Evolutionary conservation across 1,140 invertebrate species (phyloP).

Genomic region (Drusus annulatus): DNA sequence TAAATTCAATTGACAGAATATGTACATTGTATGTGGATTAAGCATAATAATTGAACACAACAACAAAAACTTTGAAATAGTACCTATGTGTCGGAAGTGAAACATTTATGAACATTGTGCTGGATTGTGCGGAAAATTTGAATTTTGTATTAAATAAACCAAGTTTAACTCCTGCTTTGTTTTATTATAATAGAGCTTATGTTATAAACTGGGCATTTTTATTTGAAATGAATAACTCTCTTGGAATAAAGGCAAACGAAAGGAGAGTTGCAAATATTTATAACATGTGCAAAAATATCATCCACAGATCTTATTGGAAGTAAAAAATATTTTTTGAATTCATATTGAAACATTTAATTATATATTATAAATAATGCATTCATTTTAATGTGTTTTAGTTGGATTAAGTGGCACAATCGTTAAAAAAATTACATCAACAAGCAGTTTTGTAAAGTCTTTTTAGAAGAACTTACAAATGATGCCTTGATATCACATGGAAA

Average conservation of each 20-base stretch:
- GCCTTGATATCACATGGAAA: constrained; percentile 53
- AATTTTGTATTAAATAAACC: constrained; percentile 17
- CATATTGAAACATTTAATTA: not conserved
- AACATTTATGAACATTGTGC: constrained; percentile 1
- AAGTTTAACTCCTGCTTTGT: not conserved
- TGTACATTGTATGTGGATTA: not conserved
- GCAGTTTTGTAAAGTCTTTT: constrained; percentile 75
- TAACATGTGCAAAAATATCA: constrained; percentile 64
- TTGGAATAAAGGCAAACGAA: constrained; percentile 63
- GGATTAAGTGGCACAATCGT: constrained; percentile 84
- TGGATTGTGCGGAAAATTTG: constrained; percentile 6
- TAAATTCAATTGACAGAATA: not conserved
- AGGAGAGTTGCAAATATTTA: constrained; percentile 67
- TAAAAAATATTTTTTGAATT: constrained; percentile 62
- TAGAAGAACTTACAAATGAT: too few relatives aligned
- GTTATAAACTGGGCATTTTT: not conserved
- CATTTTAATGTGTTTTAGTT: constrained; percentile 66
- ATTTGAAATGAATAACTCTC: constrained; percentile 62
- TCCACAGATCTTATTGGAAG: constrained; percentile 66
- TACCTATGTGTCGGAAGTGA: not conserved
- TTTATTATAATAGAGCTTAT: not conserved
- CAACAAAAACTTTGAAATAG: not conserved
- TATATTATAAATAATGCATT: not conserved
- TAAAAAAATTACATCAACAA: constrained; percentile 86
- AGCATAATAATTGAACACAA: not conserved